These are phyloP conservation scores for Drosophila basisetae DNA, from an alignment of 2,888 invertebrate species.

Conservation along the genomic window DNA sequence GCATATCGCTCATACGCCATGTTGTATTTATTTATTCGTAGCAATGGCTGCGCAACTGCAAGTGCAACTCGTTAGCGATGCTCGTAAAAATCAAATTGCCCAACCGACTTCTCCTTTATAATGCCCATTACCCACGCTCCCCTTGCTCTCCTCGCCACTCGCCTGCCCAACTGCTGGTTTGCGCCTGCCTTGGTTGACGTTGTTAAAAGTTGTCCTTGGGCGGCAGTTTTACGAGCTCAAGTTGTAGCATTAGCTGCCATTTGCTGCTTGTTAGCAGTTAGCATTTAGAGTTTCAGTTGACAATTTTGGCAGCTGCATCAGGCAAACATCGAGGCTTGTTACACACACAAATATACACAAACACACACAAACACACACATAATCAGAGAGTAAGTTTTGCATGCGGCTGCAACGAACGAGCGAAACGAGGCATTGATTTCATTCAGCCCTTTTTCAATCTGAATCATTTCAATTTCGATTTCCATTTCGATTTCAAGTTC, in stretches of 20 bases:
- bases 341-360: not conserved
- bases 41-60: conserved; percentile 54
- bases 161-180: not conserved
- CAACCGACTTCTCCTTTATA: conserved; percentile 13
- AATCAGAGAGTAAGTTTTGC: conserved; percentile 34
- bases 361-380: not conserved
- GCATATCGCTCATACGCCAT: conserved; percentile 60
- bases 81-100: conserved; percentile 75
- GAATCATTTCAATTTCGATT: conserved; percentile 31
- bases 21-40: conserved; percentile 65
- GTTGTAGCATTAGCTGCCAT: conserved; percentile 65
- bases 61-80: conserved; percentile 69
- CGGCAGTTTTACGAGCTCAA: conserved; percentile 69
- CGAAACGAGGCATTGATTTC: conserved; percentile 32
- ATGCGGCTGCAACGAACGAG: conserved; percentile 13
- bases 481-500: conserved; percentile 72
- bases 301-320: conserved; percentile 71
- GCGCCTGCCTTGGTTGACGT: conserved; percentile 34
- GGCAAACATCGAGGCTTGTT: conserved; percentile 56
- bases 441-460: conserved; percentile 9
- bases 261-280: conserved; percentile 70
- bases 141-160: too few relatives aligned
- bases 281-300: conserved; percentile 64
- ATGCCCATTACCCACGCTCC: not conserved
- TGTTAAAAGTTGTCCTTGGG: conserved; percentile 72